Evolutionary conservation across 2,113 vertebrate genomes (phyloP), one percentile per base, ranked within the genome.

Genomic region (Nycticryphes semicollaris): DNA sequence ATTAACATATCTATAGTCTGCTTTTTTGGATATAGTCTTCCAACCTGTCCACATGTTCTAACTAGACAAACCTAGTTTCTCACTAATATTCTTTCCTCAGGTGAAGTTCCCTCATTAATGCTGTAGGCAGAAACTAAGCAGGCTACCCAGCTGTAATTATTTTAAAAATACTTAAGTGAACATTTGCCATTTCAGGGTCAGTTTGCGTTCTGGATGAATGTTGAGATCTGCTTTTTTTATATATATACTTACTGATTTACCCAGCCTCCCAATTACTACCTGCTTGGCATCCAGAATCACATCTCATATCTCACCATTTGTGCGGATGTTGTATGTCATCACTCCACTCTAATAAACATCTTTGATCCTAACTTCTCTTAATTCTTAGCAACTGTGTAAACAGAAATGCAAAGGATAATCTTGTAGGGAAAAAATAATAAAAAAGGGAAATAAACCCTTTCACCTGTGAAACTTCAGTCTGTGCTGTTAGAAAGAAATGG

Each of bases 341-440:
- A 84, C 60, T 89, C 70, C 17, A 51, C 41, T 66, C 31, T 45
- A 86, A 94, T 69, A 94, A 93, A 94, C 27, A 68, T 79, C 37
- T 88, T 35, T 82, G 45, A 75, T 17, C 47, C 50, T 37, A 82
- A 37, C 37, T 74, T 76, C 39, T 96, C 70, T 87, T 89, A 95
- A 91, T 87, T 96, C 82, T 92, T 93, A 94, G 78, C 86, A 96
- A 96, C 59, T 89, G 94, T 90, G 54, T 82, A 94, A 95, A 96
- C 50, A 73, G 79, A 95, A 95, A 69, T 1, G 12, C 31, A 80
- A 80, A 79, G 66, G 59, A 81, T 89, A 91, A 53, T 91, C 64
- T 82, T 81, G 43, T 25, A 90, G 43, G 47, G 30, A 30, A 57
- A 75, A 57, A 84, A 80, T 76, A 90, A 66, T 78, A 60, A 66